Percentiles rank a stretch among this genome's conserved stretches.
Evolutionary conservation across 1,140 invertebrate genomes (phyloP).

Genomic region (Diachasmimorpha longicaudata): DNA sequence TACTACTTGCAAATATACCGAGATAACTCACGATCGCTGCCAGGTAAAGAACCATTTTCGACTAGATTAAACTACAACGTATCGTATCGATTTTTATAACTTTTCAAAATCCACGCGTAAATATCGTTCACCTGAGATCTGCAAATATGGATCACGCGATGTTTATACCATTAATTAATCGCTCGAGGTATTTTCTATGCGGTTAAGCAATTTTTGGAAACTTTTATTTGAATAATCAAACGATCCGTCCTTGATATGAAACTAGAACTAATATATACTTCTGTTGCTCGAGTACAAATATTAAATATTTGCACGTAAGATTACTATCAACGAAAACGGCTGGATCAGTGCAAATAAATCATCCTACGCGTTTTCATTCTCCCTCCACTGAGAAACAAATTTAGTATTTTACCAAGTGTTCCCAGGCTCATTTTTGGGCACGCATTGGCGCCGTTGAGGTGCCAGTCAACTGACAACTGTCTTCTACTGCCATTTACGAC

Average conservation of each 20-base stretch:
- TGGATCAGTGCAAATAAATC: not conserved
- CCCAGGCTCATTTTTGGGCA: too few relatives aligned
- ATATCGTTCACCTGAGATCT: not conserved
- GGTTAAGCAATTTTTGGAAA: not conserved
- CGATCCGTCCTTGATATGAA: not conserved
- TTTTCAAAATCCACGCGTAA: not conserved
- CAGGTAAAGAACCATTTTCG: not conserved
- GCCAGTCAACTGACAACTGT: too few relatives aligned
- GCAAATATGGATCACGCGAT: not conserved
- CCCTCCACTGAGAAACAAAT: not conserved
- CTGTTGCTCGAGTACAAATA: not conserved
- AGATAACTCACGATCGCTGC: constrained; percentile 5
- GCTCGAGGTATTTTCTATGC: not conserved
- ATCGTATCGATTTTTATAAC: not conserved
- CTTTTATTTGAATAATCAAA: not conserved
- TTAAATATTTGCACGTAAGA: not conserved
- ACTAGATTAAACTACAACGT: not conserved
- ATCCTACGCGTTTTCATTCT: not conserved
- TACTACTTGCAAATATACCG: constrained; percentile 22
- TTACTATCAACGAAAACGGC: not conserved
- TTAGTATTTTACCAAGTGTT: constrained; percentile 69
- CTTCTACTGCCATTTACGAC: too few relatives aligned
- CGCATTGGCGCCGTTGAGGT: too few relatives aligned
- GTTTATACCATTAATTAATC: not conserved
- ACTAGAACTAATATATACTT: not conserved